Conservation (phyloP, 1,140 invertebrate genomes). For the Marisa cornuarietis region DNA sequence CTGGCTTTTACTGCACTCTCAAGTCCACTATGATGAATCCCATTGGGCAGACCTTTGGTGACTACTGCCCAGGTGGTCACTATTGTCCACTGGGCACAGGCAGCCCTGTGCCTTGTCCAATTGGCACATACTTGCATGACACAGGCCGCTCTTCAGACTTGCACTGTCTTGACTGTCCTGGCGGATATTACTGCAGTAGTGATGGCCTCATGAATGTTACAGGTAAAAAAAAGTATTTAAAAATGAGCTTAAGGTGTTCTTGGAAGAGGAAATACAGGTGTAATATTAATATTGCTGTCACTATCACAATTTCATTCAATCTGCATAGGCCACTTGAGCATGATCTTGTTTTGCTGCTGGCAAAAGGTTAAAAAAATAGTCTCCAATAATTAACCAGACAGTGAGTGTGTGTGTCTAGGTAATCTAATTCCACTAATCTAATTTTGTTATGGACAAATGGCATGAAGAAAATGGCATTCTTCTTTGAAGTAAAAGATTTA, state of each 20-base stretch:
- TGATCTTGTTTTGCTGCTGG: too few relatives aligned
- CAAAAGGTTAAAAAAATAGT: too few relatives aligned
- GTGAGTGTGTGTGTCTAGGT: too few relatives aligned
- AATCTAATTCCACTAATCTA: not conserved
- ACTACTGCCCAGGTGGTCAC: constrained; percentile 55
- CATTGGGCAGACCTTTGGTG: constrained; percentile 49
- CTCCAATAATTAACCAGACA: too few relatives aligned
- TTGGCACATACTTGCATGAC: constrained; percentile 53
- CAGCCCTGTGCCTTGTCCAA: constrained; percentile 51
- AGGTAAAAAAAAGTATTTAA: constrained; percentile 31
- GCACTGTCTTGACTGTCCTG: constrained; percentile 59
- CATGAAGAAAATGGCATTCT: not conserved
- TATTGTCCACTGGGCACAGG: constrained; percentile 59
- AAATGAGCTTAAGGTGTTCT: too few relatives aligned
- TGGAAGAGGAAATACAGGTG: too few relatives aligned
- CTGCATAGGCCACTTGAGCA: too few relatives aligned
- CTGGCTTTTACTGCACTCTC: constrained; percentile 56
- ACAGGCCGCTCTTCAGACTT: constrained; percentile 28
- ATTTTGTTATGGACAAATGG: not conserved
- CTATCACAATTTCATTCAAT: too few relatives aligned
- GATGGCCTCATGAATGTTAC: constrained; percentile 52
- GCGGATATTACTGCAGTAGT: constrained; percentile 55
- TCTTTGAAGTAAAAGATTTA: not conserved
- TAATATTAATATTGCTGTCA: too few relatives aligned
- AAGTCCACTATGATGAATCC: constrained; percentile 50